Evolutionary conservation across 92 coral and sea anemone genomes (phyloP).

Genomic region (Palythoa heliodiscus): DNA sequence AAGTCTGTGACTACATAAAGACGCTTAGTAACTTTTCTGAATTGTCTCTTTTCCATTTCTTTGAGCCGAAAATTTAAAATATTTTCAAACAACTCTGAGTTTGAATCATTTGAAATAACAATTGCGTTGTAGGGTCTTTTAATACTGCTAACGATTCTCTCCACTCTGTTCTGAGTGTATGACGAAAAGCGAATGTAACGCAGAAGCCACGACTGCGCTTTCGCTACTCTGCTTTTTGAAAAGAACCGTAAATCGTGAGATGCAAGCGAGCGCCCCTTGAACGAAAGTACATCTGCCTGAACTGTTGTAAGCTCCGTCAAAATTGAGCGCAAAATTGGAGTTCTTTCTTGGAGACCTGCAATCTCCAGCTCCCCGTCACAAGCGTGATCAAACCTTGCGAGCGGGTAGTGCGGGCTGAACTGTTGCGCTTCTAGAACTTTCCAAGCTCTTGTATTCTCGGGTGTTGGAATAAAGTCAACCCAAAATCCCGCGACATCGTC

Average conservation of each 20-base stretch:
- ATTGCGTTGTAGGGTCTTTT: slow-evolving; percentile 73
- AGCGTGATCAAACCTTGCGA: slow-evolving; percentile 43
- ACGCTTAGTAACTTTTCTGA: slow-evolving; percentile 54
- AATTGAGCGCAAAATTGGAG: slow-evolving; percentile 70
- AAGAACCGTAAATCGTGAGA: slow-evolving; percentile 69
- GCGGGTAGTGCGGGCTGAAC: slow-evolving; percentile 44
- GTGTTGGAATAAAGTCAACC: slow-evolving; percentile 81
- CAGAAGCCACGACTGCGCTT: slow-evolving; percentile 66
- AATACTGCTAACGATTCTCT: slow-evolving; percentile 49
- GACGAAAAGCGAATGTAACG: slow-evolving; percentile 68
- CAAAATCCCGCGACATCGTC: slow-evolving; percentile 69
- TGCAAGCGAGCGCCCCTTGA: slow-evolving; percentile 76
- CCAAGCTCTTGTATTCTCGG: slow-evolving; percentile 70
- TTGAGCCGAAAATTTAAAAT: slow-evolving; percentile 61
- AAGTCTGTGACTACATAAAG: slow-evolving; percentile 66
- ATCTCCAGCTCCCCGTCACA: slow-evolving; percentile 73
- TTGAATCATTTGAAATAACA: slow-evolving; percentile 48
- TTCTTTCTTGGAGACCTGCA: slow-evolving; percentile 41
- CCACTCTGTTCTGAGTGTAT: slow-evolving; percentile 57
- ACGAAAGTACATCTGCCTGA: slow-evolving; percentile 66
- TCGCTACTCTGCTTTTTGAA: slow-evolving; percentile 63
- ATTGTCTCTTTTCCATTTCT: slow-evolving; percentile 74
- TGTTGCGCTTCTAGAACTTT: slow-evolving; percentile 68
- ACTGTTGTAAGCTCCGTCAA: slow-evolving; percentile 63
- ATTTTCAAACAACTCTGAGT: slow-evolving; percentile 45